These are phyloP conservation scores for Aphelenchoides besseyi DNA, from an alignment of 1,140 invertebrate genomes.

Conservation along the genomic window DNA sequence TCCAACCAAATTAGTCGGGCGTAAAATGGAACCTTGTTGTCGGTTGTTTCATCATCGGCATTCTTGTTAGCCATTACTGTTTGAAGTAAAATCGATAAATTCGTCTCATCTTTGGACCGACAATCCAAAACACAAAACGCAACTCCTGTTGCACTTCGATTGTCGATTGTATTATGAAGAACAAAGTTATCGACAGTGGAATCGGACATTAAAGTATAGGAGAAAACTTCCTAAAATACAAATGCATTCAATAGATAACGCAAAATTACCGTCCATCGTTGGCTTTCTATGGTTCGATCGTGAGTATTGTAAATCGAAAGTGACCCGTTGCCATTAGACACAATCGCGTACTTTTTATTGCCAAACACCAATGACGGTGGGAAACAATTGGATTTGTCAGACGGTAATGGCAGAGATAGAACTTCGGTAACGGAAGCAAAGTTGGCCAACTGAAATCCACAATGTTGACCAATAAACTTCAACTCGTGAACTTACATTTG, in stretches of 20 bases:
- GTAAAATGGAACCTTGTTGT: conserved; percentile 15
- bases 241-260: not conserved
- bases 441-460: conserved; percentile 15
- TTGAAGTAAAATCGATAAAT: conserved; percentile 17
- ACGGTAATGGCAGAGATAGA: not conserved
- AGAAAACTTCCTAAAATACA: not conserved
- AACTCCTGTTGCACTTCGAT: not conserved
- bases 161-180: not conserved
- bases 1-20: conserved; percentile 27
- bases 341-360: not conserved
- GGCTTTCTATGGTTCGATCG: conserved; percentile 15
- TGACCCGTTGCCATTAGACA: conserved; percentile 18
- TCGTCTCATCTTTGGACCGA: conserved; percentile 29
- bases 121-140: conserved; percentile 24
- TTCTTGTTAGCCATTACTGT: conserved; percentile 9
- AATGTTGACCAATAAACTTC: not conserved
- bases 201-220: not conserved
- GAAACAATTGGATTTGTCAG: not conserved
- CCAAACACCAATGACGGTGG: conserved; percentile 21
- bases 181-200: conserved; percentile 4
- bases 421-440: conserved; percentile 12
- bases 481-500: conserved; percentile 11
- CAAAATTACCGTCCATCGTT: not conserved
- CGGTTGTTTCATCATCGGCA: not conserved
- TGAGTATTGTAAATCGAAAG: conserved; percentile 19